Evolutionary conservation across 2,113 vertebrate species (phyloP).

Genomic region (Bos indicus): DNA sequence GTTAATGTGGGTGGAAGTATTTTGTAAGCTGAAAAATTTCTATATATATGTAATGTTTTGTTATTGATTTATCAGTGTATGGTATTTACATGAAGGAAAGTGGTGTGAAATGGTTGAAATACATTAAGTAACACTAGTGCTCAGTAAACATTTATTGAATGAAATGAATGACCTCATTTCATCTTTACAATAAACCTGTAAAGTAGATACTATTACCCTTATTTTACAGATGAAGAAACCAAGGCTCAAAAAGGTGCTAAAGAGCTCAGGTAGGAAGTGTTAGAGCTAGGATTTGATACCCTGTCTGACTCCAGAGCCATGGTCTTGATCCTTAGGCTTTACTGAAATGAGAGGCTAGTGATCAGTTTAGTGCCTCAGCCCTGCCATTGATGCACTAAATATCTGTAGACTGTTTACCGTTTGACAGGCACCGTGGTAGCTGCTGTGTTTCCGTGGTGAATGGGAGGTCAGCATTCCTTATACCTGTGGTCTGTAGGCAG

Average conservation of each 20-base stretch:
- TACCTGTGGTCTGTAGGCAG: not conserved
- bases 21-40: not conserved
- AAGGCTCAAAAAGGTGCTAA: not conserved
- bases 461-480: not conserved
- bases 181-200: not conserved
- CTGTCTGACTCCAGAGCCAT: not conserved
- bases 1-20: not conserved
- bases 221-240: constrained; percentile 1
- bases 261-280: not conserved
- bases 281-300: not conserved
- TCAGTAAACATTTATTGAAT: not conserved
- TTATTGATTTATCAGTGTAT: not conserved
- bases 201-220: not conserved
- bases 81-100: not conserved
- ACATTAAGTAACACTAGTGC: not conserved
- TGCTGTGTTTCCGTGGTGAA: not conserved
- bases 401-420: not conserved
- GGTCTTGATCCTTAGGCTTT: not conserved
- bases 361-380: not conserved
- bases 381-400: not conserved
- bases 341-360: not conserved
- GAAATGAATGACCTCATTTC: not conserved
- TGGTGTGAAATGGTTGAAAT: not conserved
- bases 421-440: not conserved
- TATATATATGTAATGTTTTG: not conserved